A percentile compares a stretch with the other conserved stretches of the same genome.
phyloP scores from a whole-genome alignment of 1,140 invertebrate species.

The Zaprionus vittiger region DNA sequence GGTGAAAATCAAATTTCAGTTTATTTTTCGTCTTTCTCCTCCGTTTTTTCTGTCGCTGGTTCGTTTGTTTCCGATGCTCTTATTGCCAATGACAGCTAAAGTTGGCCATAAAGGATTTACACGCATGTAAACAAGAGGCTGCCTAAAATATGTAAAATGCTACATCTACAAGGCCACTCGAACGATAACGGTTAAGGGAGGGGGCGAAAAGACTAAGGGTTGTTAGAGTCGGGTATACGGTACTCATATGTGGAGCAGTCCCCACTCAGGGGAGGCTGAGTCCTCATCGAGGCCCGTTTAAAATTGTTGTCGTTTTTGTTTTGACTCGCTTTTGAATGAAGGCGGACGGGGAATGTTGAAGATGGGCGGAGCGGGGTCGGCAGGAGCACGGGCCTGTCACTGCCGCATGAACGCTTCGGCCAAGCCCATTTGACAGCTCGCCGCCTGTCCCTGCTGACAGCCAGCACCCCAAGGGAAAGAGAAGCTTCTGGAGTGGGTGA shows the following conservation, averaged over 20 bases:
- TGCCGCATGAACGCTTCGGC: constrained; percentile 67
- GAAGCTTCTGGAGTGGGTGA: not conserved
- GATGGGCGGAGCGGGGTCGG: not conserved
- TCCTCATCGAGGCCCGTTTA: constrained; percentile 54
- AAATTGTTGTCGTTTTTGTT: constrained; percentile 71
- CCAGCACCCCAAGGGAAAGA: constrained; percentile 2
- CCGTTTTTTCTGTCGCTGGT: not conserved
- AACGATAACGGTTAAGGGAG: not conserved
- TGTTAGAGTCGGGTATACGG: not conserved
- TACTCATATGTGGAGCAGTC: not conserved
- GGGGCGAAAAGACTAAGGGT: not conserved
- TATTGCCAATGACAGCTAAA: constrained; percentile 42
- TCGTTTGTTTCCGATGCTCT: not conserved
- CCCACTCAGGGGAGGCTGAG: not conserved
- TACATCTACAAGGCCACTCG: constrained; percentile 44
- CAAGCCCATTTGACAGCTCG: constrained; percentile 71
- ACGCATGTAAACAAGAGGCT: constrained; percentile 69
- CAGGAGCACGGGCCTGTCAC: constrained; percentile 52
- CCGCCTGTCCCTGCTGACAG: constrained; percentile 39
- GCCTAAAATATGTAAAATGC: constrained; percentile 75
- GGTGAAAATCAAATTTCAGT: constrained; percentile 68
- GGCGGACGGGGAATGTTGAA: not conserved
- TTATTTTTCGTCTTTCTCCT: constrained; percentile 9
- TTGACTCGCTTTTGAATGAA: constrained; percentile 21
- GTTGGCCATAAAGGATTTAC: constrained; percentile 80